Percentiles rank a stretch among this genome's conserved stretches.
Conservation (phyloP, 2,113 vertebrate species). For the Paradoxurus hermaphroditus region DNA sequence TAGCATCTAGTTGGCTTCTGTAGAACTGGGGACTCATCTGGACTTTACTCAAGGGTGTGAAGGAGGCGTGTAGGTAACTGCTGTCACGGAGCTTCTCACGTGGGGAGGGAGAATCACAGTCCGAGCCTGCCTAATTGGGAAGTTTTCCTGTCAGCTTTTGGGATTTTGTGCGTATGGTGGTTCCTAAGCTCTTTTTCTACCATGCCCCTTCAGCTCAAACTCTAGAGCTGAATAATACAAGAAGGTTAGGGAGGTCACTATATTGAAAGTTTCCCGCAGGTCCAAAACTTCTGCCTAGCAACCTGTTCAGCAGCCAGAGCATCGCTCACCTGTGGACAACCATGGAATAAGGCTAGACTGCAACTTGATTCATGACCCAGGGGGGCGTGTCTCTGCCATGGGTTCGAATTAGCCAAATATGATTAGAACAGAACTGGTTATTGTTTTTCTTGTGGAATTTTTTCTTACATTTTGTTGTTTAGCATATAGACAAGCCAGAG, state of each 20-base stretch:
- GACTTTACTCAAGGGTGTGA: background rate
- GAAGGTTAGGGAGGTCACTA: background rate
- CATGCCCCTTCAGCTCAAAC: background rate
- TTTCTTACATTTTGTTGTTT: background rate
- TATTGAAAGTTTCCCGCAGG: background rate
- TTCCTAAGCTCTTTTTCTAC: background rate
- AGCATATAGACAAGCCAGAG: background rate
- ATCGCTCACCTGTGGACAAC: background rate
- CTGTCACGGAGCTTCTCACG: background rate
- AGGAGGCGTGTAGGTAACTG: background rate
- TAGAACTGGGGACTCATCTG: background rate
- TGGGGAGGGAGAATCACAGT: background rate
- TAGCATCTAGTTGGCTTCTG: background rate
- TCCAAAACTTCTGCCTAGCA: background rate
- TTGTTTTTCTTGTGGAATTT: background rate
- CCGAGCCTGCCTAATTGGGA: background rate
- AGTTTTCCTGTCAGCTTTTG: background rate
- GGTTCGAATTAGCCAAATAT: background rate
- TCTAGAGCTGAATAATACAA: background rate
- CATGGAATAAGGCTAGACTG: background rate
- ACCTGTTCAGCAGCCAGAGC: background rate
- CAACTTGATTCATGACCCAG: background rate
- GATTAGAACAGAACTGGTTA: background rate
- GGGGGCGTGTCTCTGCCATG: background rate
- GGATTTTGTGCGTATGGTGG: background rate